Conservation (phyloP, 2,888 invertebrate species). For the Leucophenga maculata region DNA sequence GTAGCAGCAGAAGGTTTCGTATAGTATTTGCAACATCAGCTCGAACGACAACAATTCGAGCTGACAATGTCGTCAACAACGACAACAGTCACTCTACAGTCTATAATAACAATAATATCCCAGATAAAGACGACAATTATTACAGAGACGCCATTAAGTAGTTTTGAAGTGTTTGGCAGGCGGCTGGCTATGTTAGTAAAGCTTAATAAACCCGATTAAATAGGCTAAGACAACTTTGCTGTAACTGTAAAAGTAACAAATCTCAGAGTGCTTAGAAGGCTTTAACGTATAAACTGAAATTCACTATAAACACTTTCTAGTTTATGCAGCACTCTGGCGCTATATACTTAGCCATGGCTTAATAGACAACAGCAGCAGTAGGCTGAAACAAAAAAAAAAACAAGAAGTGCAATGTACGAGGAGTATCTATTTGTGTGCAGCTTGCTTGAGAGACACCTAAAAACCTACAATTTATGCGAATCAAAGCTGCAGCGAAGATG, state of each 20-base stretch:
- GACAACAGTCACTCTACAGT: conserved; percentile 2
- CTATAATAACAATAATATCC: conserved; percentile 21
- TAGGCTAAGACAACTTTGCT: too few species aligned
- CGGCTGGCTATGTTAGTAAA: too few species aligned
- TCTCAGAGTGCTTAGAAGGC: too few species aligned
- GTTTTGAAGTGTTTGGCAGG: neutral
- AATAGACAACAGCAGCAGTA: too few species aligned
- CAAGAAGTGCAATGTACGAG: conserved; percentile 23
- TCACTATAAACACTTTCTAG: conserved; percentile 54
- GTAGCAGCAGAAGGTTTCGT: too few species aligned
- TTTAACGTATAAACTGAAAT: neutral
- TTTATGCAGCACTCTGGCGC: conserved; percentile 35
- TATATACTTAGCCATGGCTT: too few species aligned
- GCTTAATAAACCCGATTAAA: too few species aligned
- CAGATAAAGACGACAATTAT: conserved; percentile 25
- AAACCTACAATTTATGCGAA: conserved; percentile 62
- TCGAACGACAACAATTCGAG: too few species aligned
- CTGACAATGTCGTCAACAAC: too few species aligned
- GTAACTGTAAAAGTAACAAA: too few species aligned
- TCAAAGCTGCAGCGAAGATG: conserved; percentile 31
- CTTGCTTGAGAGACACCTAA: conserved; percentile 56
- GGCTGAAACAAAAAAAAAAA: neutral
- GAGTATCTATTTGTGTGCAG: conserved; percentile 47
- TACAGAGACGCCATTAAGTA: neutral
- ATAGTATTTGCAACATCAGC: too few species aligned